phyloP scores from a whole-genome alignment of 1,140 invertebrate genomes.

The Pogonognathellus flavescens region DNA sequence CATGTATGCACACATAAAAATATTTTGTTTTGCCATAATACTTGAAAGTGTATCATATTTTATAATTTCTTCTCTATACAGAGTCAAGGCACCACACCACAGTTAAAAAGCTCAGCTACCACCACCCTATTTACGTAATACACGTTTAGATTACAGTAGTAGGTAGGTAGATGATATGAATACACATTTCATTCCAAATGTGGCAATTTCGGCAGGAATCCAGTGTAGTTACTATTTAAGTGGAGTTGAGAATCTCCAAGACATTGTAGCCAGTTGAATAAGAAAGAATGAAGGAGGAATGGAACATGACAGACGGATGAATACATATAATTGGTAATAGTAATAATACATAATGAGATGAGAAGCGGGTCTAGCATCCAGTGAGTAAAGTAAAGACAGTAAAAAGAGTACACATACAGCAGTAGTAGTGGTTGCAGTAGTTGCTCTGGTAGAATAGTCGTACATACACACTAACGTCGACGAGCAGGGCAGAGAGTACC shows the following conservation, averaged over 20 bases:
- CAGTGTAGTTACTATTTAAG: neutral
- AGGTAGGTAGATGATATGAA: neutral
- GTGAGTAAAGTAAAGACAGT: neutral
- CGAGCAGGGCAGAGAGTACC: neutral
- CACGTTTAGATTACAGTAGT: no score
- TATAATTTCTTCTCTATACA: no score
- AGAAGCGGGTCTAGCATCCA: neutral
- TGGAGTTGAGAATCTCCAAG: neutral
- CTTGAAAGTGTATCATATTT: no score
- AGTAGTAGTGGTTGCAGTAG: neutral
- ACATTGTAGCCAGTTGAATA: neutral
- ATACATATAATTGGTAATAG: conserved; percentile 1
- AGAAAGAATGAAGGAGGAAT: neutral
- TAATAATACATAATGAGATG: conserved; percentile 50
- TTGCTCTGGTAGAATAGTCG: neutral
- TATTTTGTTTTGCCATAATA: no score
- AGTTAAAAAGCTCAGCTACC: no score
- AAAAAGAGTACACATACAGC: neutral
- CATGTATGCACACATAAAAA: no score
- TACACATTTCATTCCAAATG: conserved; percentile 27
- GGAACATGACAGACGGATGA: neutral
- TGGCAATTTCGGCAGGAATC: conserved; percentile 17
- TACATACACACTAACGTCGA: no score
- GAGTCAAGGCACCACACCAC: no score
- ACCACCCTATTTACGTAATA: no score